These are phyloP conservation scores for Harpalus rubripes DNA, from an alignment of 2,888 invertebrate genomes.

Conservation along the genomic window DNA sequence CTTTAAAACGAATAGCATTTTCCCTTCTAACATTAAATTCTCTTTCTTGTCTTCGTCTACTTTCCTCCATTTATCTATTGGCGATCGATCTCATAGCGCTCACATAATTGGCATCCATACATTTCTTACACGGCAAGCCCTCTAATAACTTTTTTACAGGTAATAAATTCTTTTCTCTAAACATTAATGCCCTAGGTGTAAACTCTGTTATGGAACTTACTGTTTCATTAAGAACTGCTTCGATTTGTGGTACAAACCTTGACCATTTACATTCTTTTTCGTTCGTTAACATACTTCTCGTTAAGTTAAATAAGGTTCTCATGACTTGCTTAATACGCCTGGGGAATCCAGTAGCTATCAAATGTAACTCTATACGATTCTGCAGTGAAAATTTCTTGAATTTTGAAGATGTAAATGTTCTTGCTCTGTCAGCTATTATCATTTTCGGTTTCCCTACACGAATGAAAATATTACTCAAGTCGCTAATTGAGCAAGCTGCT, in stretches of 20 bases:
- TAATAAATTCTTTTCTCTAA: conserved; percentile 17
- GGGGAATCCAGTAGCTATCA: too few relatives aligned
- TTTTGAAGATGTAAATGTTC: conserved; percentile 68
- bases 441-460: conserved; percentile 63
- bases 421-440: conserved; percentile 66
- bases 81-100: background rate
- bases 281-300: conserved; percentile 60
- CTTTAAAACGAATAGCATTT: conserved; percentile 19
- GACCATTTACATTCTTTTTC: conserved; percentile 63
- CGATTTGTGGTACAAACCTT: conserved; percentile 53
- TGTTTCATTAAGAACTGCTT: conserved; percentile 46
- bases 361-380: too few relatives aligned
- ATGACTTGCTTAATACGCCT: too few relatives aligned
- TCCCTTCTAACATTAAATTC: background rate
- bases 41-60: too few relatives aligned
- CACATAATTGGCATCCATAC: background rate
- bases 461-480: too few relatives aligned
- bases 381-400: conserved; percentile 15
- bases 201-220: conserved; percentile 34
- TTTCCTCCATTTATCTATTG: background rate
- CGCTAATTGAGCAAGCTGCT: too few relatives aligned
- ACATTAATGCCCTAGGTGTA: conserved; percentile 33
- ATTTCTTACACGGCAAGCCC: background rate
- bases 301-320: conserved; percentile 66
- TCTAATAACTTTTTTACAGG: background rate